These are phyloP conservation scores for Cydia splendana DNA, from an alignment of 1,140 invertebrate genomes.

Conservation along the genomic window DNA sequence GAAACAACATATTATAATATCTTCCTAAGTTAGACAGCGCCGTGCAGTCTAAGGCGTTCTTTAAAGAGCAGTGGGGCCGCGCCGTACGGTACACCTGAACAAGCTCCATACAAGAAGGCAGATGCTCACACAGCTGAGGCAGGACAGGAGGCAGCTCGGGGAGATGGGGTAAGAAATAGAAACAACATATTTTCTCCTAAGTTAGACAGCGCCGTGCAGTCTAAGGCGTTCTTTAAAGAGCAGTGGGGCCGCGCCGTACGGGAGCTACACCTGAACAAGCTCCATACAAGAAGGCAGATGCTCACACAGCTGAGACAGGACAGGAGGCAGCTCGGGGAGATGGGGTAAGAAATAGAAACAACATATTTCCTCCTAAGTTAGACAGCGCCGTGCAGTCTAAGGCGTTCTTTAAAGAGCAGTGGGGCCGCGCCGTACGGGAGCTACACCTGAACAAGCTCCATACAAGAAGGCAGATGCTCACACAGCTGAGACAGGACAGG, in stretches of 20 bases:
- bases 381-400: constrained; percentile 77
- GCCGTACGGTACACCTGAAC: constrained; percentile 77
- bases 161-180: too few relatives aligned
- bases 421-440: constrained; percentile 78
- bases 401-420: constrained; percentile 83
- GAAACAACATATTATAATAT: too few relatives aligned
- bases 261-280: constrained; percentile 80
- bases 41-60: constrained; percentile 80
- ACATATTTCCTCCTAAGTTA: too few relatives aligned
- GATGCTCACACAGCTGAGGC: constrained; percentile 65
- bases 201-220: constrained; percentile 74
- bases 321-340: constrained; percentile 44
- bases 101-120: constrained; percentile 74
- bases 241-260: constrained; percentile 80
- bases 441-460: constrained; percentile 77
- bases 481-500: constrained; percentile 57
- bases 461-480: constrained; percentile 69
- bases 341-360: constrained; percentile 46
- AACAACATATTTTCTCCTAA: too few relatives aligned
- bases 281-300: constrained; percentile 68
- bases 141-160: constrained; percentile 46
- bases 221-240: constrained; percentile 82
- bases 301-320: constrained; percentile 62
- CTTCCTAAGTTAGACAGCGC: constrained; percentile 79
- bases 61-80: constrained; percentile 82